phyloP scores from a whole-genome alignment of 2,888 invertebrate genomes.

The Colostygia pectinataria region DNA sequence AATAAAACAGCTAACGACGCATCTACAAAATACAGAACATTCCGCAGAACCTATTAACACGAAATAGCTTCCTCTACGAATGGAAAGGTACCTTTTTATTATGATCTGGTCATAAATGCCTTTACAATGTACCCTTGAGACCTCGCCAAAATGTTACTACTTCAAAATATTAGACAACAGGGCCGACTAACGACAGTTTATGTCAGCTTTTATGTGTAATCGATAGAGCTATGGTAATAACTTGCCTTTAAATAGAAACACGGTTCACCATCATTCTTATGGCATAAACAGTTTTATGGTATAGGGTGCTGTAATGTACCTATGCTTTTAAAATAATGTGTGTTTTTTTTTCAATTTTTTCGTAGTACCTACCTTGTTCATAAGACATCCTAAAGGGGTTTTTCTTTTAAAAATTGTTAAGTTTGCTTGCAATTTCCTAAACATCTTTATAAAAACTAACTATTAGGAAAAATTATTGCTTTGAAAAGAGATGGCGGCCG shows the following conservation, averaged over 20 bases:
- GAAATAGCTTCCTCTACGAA: slow-evolving; percentile 43
- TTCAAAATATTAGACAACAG: slow-evolving; percentile 32
- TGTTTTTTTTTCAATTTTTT: too few species aligned
- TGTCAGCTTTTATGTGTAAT: slow-evolving; percentile 52
- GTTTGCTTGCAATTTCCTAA: too few species aligned
- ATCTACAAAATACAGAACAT: slow-evolving; percentile 40
- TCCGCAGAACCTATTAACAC: slow-evolving; percentile 38
- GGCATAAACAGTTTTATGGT: slow-evolving; percentile 32
- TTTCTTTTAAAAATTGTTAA: too few species aligned
- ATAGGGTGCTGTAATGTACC: slow-evolving; percentile 17
- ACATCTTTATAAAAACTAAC: too few species aligned
- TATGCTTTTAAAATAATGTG: not conserved
- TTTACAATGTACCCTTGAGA: slow-evolving; percentile 36
- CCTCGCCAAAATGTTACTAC: slow-evolving; percentile 31
- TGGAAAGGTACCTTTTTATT: slow-evolving; percentile 32
- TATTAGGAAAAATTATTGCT: too few species aligned
- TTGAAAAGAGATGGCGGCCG: too few species aligned
- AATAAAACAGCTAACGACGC: slow-evolving; percentile 34
- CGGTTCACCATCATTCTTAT: slow-evolving; percentile 21
- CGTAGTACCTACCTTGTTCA: too few species aligned
- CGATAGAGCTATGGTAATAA: slow-evolving; percentile 40
- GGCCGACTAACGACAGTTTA: slow-evolving; percentile 30
- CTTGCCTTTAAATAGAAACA: slow-evolving; percentile 20
- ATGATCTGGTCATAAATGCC: slow-evolving; percentile 45
- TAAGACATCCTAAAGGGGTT: too few species aligned